Conservation (phyloP, 2,113 vertebrate species). For the Eublepharis macularius region DNA sequence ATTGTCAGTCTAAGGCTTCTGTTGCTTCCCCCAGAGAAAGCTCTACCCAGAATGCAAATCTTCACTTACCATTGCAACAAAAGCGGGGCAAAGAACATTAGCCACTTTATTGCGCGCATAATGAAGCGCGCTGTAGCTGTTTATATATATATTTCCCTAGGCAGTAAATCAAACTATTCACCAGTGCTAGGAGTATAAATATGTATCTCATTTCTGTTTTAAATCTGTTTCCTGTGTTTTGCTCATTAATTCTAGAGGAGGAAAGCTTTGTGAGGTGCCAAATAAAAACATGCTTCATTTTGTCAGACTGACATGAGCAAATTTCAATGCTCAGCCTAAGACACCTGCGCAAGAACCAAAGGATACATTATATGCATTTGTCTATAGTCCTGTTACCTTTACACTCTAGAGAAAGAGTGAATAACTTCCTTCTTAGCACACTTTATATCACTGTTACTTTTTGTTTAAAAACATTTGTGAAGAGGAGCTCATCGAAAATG, state of each 20-base stretch:
- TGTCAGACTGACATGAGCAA: conserved; percentile 5
- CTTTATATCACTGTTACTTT: background rate
- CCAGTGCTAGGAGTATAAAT: conserved; percentile 53
- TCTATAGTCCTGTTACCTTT: background rate
- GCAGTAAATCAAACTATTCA: conserved; percentile 59
- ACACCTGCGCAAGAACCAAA: background rate
- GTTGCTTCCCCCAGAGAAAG: conserved; percentile 64
- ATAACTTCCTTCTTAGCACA: background rate
- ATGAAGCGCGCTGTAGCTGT: conserved; percentile 59
- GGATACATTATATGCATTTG: background rate
- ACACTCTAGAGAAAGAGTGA: background rate
- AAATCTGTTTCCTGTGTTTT: conserved; percentile 39
- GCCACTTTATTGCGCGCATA: conserved; percentile 64
- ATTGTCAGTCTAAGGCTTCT: conserved; percentile 68
- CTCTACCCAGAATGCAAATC: conserved; percentile 70
- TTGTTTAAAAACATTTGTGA: background rate
- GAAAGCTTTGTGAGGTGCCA: conserved; percentile 20
- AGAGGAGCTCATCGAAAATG: background rate
- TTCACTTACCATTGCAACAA: conserved; percentile 64
- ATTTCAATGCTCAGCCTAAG: conserved; percentile 2
- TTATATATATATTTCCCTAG: conserved; percentile 58
- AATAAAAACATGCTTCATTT: conserved; percentile 32
- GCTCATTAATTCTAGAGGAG: conserved; percentile 23
- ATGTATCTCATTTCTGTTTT: conserved; percentile 52
- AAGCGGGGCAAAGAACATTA: conserved; percentile 59